Evolutionary conservation across 1,140 invertebrate species (phyloP), one percentile per base, ranked within the genome.

Genomic region (Drosophila kohkoa): DNA sequence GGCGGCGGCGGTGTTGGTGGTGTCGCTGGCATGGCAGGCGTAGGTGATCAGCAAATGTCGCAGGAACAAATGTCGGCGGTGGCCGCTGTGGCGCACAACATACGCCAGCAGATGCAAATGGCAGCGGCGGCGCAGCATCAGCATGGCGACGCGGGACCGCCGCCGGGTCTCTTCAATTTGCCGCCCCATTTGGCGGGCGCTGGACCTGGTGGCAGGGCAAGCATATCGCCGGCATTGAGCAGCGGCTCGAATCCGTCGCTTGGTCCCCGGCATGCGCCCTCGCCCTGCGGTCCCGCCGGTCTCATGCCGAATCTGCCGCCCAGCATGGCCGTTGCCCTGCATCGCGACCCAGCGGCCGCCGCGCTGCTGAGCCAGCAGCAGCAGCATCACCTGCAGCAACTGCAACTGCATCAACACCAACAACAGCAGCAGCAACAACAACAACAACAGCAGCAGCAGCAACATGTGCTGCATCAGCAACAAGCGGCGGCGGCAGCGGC

Each of bases 61-160:
- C 91, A 92, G 59, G 92, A 92, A 52, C 90, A 92, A 7, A 90
- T 91, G 35, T 90, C 92, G 11, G 91, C 92, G 6, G 92, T 92
- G 13, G 92, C 92, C 6, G 92, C 91, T 20, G 92, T 92, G 32
- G 94, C 94, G 0, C 94, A 95, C 93, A 95, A 95, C 67, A 92
- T 96, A 16, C 93, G 95, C 54, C 95, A 96, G 77, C 95, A 96
- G 88, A 96, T 96, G 95, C 95, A 94, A 89, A 95, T 95, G 95
- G 95, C 95, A 10, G 95, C 95, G 6, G 95, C 95, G 15, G 95
- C 94, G 30, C 94, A 90, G 86, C 85, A 93, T 91, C 90, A 93
- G 91, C 67, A 93, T 82, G 67, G 95, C 93, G 94, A 94, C 92
- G 93, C 76, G 92, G 92, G 48, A 82, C 91, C 64, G 92, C 92